A percentile compares a stretch with the other conserved stretches of the same genome.
phyloP scores from a whole-genome alignment of 1,140 invertebrate species.

The Musca vetustissima region DNA sequence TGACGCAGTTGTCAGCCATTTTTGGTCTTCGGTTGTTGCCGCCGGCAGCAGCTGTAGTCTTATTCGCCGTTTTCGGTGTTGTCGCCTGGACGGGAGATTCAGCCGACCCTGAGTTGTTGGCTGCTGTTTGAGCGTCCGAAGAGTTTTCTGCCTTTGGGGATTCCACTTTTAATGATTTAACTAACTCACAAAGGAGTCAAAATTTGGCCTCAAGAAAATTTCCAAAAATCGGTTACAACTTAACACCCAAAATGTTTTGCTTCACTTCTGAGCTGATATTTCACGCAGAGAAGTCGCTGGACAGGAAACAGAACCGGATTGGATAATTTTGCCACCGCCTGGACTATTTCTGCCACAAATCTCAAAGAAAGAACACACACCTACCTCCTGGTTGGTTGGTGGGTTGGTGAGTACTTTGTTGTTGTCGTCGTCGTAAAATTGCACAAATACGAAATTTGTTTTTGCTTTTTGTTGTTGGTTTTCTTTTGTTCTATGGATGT shows the following conservation, averaged over 20 bases:
- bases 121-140: slow-evolving; percentile 16
- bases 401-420: too few relatives aligned
- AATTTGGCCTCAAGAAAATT: slow-evolving; percentile 11
- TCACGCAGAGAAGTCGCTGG: too few relatives aligned
- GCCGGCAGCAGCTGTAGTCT: slow-evolving; percentile 3
- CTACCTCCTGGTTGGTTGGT: too few relatives aligned
- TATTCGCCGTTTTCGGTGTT: background rate
- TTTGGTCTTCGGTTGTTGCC: slow-evolving; percentile 25
- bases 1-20: slow-evolving; percentile 52
- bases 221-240: slow-evolving; percentile 6
- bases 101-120: slow-evolving; percentile 14
- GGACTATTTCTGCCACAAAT: too few relatives aligned
- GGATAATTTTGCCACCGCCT: too few relatives aligned
- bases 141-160: slow-evolving; percentile 23
- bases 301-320: too few relatives aligned
- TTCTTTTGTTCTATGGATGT: background rate
- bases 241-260: slow-evolving; percentile 5
- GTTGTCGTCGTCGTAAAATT: background rate
- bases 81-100: slow-evolving; percentile 8
- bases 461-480: background rate
- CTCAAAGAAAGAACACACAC: background rate
- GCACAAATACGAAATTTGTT: slow-evolving; percentile 4
- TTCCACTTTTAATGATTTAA: slow-evolving; percentile 20
- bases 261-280: too few relatives aligned
- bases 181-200: slow-evolving; percentile 16